Base-by-base conservation (phyloP, 2,797 vertebrate species). In the Paedocypris micromegethes region DNA sequence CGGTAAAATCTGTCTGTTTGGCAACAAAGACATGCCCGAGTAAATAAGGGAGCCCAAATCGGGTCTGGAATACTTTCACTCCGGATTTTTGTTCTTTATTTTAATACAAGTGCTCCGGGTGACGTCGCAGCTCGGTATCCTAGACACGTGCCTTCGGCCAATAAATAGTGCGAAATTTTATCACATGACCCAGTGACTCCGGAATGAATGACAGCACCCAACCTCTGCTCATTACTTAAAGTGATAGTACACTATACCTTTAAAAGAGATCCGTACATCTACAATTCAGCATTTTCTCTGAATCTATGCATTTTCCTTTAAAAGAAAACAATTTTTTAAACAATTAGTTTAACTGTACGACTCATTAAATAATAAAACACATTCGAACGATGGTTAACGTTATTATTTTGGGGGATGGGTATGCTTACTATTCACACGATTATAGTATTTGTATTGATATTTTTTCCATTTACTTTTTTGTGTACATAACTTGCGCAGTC, bases 141-240 rank as follows among this genome's bases (percentile, higher is more conserved):
- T 81, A 88, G 93, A 94, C 95, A 95, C 94, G 94, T 97, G 94
- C 93, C 94, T 93, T 70, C 50, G 80, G 81, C 95, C 94, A 95
- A 95, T 95, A 65, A 76, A 45, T 57, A 53, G 6, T 9, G 47
- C 72, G 76, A 63, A 62, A 52, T 70, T 64, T 48, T 52, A 83
- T 86, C 94, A 95, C 85, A 86, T 96, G 95, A 92, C 71, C 58
- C 53, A 68, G 79, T 79, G 79, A 81, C 84, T 80, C 79, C 75
- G 75, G 73, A 81, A 78, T 86, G 73, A 86, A 79, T 89, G 88
- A 91, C 88, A 88, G 86, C 80, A 80, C 79, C 81, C 83, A 81
- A 76, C 79, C 80, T 78, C 75, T 41, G 67, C 53, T 66, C 51
- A 6, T 8, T 52, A 40, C 80, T 90, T 89, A 90, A 90, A 90